These are phyloP conservation scores for Ataeniobius toweri DNA, from an alignment of 2,797 vertebrate species.

Conservation along the genomic window DNA sequence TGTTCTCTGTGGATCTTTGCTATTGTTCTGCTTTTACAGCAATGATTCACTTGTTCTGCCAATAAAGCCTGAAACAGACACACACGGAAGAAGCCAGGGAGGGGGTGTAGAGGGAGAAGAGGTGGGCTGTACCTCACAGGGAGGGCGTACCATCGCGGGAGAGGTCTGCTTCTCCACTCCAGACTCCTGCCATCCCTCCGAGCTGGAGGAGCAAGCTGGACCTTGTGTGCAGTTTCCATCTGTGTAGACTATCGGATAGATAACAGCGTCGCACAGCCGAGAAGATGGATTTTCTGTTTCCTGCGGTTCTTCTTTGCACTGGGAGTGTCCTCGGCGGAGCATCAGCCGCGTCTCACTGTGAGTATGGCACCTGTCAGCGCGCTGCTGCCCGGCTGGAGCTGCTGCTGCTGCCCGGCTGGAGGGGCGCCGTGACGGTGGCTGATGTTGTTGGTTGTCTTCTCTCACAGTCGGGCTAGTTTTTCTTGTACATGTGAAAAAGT, in stretches of 20 bases:
- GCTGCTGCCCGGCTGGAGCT: neutral
- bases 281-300: constrained; percentile 72
- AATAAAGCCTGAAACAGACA: constrained; percentile 32
- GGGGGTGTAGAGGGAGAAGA: constrained; percentile 23
- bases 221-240: constrained; percentile 2
- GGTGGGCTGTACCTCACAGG: constrained; percentile 42
- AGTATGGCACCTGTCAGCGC: constrained; percentile 70
- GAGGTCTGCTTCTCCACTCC: constrained; percentile 52
- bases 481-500: neutral
- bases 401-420: neutral
- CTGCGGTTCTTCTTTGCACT: constrained; percentile 51
- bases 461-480: neutral
- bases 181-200: constrained; percentile 64
- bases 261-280: constrained; percentile 28
- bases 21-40: constrained; percentile 32
- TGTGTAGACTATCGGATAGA: constrained; percentile 60
- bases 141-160: constrained; percentile 60
- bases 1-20: constrained; percentile 11
- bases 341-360: constrained; percentile 76
- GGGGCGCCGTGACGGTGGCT: neutral
- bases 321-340: constrained; percentile 69
- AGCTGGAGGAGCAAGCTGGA: constrained; percentile 68
- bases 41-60: constrained; percentile 29
- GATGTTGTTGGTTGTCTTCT: neutral
- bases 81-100: constrained; percentile 5